These are phyloP conservation scores for Rousettus leschenaultii DNA, from an alignment of 2,113 vertebrate genomes.

Conservation along the genomic window DNA sequence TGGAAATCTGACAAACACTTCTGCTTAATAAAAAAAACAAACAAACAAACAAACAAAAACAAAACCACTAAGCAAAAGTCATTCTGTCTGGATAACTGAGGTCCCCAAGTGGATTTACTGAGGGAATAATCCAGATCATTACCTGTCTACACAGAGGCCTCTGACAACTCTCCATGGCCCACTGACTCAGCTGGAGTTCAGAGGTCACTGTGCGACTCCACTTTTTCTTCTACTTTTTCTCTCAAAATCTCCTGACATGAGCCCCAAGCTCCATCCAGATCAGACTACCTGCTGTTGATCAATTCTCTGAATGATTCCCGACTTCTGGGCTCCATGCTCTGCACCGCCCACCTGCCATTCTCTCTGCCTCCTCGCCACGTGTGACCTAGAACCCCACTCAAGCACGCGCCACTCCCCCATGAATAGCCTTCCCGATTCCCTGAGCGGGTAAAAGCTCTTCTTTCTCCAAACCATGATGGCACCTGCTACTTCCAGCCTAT, in stretches of 20 bases:
- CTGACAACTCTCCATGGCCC: background rate
- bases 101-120: background rate
- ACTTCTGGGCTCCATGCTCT: background rate
- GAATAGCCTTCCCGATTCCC: background rate
- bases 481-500: background rate
- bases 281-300: background rate
- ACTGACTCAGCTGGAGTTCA: background rate
- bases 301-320: background rate
- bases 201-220: rapidly evolving
- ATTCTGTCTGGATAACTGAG: background rate
- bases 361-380: background rate
- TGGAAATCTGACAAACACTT: background rate
- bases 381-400: background rate
- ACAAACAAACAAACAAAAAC: background rate
- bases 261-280: background rate
- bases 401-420: rapidly evolving
- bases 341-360: too few relatives aligned
- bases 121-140: background rate
- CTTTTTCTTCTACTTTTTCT: background rate
- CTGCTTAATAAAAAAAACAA: background rate
- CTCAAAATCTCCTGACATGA: background rate
- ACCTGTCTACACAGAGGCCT: background rate
- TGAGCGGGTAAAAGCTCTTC: background rate
- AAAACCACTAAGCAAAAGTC: background rate
- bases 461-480: background rate